Evolutionary conservation across 2,113 vertebrate species (phyloP).

Genomic region (Pygathrix nemaeus): DNA sequence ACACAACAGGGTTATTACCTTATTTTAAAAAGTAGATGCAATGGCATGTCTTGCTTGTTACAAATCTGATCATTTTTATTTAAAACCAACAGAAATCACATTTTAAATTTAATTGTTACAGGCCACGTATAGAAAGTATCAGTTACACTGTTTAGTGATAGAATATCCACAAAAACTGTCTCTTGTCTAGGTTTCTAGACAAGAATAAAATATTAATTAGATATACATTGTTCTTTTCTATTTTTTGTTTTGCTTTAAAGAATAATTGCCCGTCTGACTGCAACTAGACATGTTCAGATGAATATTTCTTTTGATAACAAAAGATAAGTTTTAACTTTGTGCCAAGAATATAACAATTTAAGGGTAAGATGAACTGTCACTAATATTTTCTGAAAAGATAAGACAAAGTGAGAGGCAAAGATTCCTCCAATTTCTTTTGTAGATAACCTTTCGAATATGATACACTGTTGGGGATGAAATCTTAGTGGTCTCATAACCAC

Average conservation of each 20-base stretch:
- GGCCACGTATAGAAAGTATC: neutral
- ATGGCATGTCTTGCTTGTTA: neutral
- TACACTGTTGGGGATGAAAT: neutral
- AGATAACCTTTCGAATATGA: constrained; percentile 1
- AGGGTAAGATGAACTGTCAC: constrained; percentile 4
- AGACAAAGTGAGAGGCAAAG: constrained; percentile 52
- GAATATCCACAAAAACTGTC: neutral
- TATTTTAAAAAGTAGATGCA: neutral
- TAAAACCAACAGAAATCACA: neutral
- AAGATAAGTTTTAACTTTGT: neutral
- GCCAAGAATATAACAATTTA: constrained; percentile 26
- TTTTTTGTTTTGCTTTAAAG: neutral
- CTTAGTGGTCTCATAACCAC: constrained; percentile 35
- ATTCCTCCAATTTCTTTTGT: constrained; percentile 60
- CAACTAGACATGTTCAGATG: neutral
- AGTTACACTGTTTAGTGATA: neutral
- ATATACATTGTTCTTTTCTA: neutral
- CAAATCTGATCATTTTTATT: neutral
- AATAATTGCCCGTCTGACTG: neutral
- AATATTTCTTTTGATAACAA: constrained; percentile 40
- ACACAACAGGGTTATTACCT: neutral
- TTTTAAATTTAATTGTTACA: constrained; percentile 6
- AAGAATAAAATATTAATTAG: neutral
- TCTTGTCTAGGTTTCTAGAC: neutral
- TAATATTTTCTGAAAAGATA: constrained; percentile 56